phyloP scores from a whole-genome alignment of 2,888 invertebrate species.

The Notodonta ziczac region DNA sequence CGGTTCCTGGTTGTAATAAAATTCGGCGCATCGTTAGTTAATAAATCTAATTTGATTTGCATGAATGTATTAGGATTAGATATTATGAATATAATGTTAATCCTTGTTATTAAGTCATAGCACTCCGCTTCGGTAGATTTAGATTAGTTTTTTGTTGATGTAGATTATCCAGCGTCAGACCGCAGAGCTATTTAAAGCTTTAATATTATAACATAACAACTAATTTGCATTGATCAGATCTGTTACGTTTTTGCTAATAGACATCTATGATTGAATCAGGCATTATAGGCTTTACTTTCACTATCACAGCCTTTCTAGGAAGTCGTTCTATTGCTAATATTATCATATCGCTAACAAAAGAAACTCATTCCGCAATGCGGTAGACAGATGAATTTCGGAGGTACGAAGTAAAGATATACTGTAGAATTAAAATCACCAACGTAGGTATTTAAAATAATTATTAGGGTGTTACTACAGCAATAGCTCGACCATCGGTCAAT shows the following conservation, averaged over 20 bases:
- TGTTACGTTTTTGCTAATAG: constrained; percentile 7
- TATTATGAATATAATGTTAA: neutral
- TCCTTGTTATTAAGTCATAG: too few species aligned
- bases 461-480: too few species aligned
- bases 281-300: constrained; percentile 30
- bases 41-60: too few species aligned
- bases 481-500: too few species aligned
- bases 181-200: neutral
- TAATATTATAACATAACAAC: constrained; percentile 1
- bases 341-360: constrained; percentile 8
- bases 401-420: neutral
- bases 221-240: constrained; percentile 5
- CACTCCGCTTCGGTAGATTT: neutral
- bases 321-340: constrained; percentile 16
- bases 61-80: neutral
- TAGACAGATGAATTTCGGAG: constrained; percentile 2
- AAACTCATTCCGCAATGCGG: constrained; percentile 14
- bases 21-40: too few species aligned
- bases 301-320: constrained; percentile 23
- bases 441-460: too few species aligned
- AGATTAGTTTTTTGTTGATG: neutral
- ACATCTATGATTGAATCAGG: constrained; percentile 21
- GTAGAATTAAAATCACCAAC: too few species aligned
- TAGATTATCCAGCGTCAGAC: neutral
- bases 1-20: neutral